These are phyloP conservation scores for Euleptes europaea DNA, from an alignment of 2,113 vertebrate species.

Conservation along the genomic window DNA sequence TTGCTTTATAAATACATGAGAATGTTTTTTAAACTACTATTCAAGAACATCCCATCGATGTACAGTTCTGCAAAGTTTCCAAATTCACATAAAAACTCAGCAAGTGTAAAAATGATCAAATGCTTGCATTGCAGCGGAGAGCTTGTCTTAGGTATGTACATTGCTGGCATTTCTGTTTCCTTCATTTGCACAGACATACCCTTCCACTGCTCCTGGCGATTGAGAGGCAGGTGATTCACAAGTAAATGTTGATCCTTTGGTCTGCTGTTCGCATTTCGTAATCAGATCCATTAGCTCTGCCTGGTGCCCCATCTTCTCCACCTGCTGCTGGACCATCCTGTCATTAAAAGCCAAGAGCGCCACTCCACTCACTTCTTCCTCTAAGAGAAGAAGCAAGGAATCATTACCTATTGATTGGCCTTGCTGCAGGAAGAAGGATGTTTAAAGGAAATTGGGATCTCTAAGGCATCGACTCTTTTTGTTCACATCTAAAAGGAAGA, in stretches of 20 bases:
- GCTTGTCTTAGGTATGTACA: accelerated
- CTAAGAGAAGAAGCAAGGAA: constrained; percentile 49
- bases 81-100: not conserved
- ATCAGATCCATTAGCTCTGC: constrained; percentile 76
- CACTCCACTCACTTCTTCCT: constrained; percentile 75
- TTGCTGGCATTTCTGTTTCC: not conserved
- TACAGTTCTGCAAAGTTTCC: not conserved
- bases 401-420: not conserved
- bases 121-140: not conserved
- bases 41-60: constrained; percentile 13
- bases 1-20: not conserved
- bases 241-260: not conserved
- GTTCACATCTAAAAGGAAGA: not conserved
- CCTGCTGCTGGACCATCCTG: constrained; percentile 76
- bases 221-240: constrained; percentile 24
- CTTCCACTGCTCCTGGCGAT: constrained; percentile 18
- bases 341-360: constrained; percentile 77
- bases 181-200: constrained; percentile 55
- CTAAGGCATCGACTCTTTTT: constrained; percentile 19
- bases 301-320: constrained; percentile 79
- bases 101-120: not conserved
- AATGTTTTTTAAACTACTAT: not conserved
- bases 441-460: not conserved
- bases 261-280: constrained; percentile 68
- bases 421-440: not conserved